Conservation (phyloP, 2,113 vertebrate genomes). For the Steatornis caripensis region DNA sequence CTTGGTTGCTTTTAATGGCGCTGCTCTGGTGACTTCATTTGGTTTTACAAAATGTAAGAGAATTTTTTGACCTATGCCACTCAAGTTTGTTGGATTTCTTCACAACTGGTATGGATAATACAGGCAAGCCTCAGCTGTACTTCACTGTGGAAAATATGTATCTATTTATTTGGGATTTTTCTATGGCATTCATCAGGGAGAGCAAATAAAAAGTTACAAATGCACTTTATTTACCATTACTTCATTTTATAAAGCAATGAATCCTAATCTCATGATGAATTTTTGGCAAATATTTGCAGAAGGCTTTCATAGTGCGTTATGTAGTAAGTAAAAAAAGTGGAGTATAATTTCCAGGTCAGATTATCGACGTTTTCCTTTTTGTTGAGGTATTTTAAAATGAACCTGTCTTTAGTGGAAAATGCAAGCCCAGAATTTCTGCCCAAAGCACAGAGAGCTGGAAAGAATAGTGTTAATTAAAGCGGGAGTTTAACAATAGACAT, state of each 20-base stretch:
- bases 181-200: neutral
- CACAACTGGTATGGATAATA: neutral
- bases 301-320: neutral
- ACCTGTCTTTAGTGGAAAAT: neutral
- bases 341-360: neutral
- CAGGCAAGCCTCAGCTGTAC: neutral
- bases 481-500: neutral
- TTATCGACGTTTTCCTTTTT: neutral
- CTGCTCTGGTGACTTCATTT: slow-evolving; percentile 54
- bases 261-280: neutral
- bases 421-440: neutral
- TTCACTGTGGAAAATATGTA: neutral
- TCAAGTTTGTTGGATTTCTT: slow-evolving; percentile 19
- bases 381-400: neutral
- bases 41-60: slow-evolving; percentile 24
- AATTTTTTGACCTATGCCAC: neutral
- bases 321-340: neutral
- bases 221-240: neutral
- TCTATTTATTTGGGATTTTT: neutral
- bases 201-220: slow-evolving; percentile 10
- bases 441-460: neutral
- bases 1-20: slow-evolving; percentile 56
- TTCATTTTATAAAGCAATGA: slow-evolving; percentile 19
- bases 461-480: slow-evolving; percentile 20
- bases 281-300: neutral